Conservation (phyloP, 2,797 vertebrate species). For the Lepus townsendii region DNA sequence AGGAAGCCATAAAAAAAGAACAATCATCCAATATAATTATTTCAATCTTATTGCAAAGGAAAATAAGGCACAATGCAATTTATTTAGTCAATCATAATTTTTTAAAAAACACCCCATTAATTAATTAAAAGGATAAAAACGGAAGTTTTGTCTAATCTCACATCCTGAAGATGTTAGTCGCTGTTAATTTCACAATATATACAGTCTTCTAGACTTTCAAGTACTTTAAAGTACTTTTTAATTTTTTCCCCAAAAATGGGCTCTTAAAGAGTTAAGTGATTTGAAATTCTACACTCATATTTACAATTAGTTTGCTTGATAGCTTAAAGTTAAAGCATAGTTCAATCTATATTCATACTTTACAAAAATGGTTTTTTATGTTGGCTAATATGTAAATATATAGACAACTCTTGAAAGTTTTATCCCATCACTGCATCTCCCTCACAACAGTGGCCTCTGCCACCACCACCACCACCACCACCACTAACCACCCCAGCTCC, state of each 20-base stretch:
- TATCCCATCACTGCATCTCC: neutral
- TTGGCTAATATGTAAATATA: constrained; percentile 33
- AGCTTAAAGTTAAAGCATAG: constrained; percentile 6
- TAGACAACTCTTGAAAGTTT: neutral
- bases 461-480: neutral
- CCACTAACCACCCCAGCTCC: neutral
- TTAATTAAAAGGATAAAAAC: constrained; percentile 46
- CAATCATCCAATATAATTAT: constrained; percentile 44
- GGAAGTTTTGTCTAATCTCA: constrained; percentile 25
- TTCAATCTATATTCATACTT: constrained; percentile 40
- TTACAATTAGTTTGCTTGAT: constrained; percentile 23
- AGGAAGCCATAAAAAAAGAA: neutral
- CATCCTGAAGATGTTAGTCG: neutral
- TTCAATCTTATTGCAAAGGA: constrained; percentile 38
- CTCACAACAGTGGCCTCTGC: neutral
- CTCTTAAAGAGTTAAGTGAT: neutral
- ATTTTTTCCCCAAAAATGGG: neutral
- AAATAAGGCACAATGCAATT: neutral
- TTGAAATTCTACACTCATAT: constrained; percentile 19
- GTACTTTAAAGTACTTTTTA: constrained; percentile 50
- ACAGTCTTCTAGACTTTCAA: neutral
- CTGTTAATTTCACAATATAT: neutral
- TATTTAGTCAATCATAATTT: constrained; percentile 14
- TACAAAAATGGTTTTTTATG: constrained; percentile 28
- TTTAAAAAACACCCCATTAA: neutral